phyloP scores from a whole-genome alignment of 2,113 vertebrate species.

The Sinosuthora webbiana region DNA sequence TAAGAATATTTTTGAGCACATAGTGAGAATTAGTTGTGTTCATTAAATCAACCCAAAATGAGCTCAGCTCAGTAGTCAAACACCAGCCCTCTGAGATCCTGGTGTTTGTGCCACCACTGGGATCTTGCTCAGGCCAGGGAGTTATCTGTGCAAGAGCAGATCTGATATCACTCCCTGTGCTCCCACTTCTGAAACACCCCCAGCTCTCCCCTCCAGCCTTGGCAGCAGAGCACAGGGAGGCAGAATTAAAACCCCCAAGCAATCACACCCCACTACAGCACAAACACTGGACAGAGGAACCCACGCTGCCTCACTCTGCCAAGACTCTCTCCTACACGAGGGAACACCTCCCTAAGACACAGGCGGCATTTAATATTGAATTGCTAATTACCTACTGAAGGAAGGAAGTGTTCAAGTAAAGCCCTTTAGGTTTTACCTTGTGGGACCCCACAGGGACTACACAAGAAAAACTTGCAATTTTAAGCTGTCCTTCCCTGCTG shows the following conservation, averaged over 20 bases:
- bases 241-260: background rate
- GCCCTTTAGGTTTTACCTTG: background rate
- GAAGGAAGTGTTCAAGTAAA: background rate
- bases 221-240: background rate
- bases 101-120: fast-evolving
- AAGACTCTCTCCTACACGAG: background rate
- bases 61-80: background rate
- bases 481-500: background rate
- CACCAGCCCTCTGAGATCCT: background rate
- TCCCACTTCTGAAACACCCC: background rate
- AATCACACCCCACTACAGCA: background rate
- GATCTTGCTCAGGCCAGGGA: background rate
- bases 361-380: background rate
- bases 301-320: background rate
- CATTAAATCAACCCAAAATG: background rate
- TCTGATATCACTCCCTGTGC: background rate
- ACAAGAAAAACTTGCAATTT: background rate
- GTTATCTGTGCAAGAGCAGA: background rate
- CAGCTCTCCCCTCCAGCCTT: background rate
- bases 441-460: background rate
- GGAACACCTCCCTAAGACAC: background rate
- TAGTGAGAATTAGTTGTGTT: background rate
- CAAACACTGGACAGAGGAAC: background rate
- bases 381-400: background rate
- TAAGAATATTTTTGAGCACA: background rate